Evolutionary conservation across 2,888 invertebrate genomes (phyloP).

Genomic region (Orchesellides sinensis): DNA sequence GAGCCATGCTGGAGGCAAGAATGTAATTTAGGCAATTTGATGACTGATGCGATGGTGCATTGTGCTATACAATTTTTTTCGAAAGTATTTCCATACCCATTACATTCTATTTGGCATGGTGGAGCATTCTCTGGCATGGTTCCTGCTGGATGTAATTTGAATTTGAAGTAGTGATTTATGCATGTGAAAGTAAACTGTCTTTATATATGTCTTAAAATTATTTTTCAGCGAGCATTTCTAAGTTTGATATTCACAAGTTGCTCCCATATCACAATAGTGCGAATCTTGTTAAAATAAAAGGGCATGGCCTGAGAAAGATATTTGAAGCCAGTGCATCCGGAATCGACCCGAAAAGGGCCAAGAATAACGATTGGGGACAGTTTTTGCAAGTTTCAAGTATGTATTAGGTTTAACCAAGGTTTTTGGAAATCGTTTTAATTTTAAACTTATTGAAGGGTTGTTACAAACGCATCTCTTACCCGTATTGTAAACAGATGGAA

Average conservation of each 20-base stretch:
- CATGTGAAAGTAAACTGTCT: background rate
- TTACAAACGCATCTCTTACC: background rate
- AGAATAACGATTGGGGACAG: constrained; percentile 68
- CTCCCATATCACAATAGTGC: constrained; percentile 71
- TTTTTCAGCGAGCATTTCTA: background rate
- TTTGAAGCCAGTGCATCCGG: constrained; percentile 66
- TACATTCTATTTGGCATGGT: constrained; percentile 70
- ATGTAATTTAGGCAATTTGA: constrained; percentile 72
- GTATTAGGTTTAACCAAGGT: too few relatives aligned
- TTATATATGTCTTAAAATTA: background rate
- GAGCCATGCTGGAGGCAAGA: constrained; percentile 64
- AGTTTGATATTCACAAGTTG: constrained; percentile 69
- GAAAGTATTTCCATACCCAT: background rate
- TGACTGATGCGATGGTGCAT: constrained; percentile 72
- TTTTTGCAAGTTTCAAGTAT: constrained; percentile 74
- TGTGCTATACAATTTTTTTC: constrained; percentile 58
- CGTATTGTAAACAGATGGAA: constrained; percentile 58
- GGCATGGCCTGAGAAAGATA: constrained; percentile 53
- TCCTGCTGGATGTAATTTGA: background rate
- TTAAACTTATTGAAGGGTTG: too few relatives aligned
- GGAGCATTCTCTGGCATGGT: constrained; percentile 70
- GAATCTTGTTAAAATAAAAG: constrained; percentile 64
- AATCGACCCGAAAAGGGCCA: constrained; percentile 25
- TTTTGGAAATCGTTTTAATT: too few relatives aligned
- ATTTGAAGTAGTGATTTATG: background rate